Conservation (phyloP, 2,113 vertebrate genomes). For the Scatophagus argus region DNA sequence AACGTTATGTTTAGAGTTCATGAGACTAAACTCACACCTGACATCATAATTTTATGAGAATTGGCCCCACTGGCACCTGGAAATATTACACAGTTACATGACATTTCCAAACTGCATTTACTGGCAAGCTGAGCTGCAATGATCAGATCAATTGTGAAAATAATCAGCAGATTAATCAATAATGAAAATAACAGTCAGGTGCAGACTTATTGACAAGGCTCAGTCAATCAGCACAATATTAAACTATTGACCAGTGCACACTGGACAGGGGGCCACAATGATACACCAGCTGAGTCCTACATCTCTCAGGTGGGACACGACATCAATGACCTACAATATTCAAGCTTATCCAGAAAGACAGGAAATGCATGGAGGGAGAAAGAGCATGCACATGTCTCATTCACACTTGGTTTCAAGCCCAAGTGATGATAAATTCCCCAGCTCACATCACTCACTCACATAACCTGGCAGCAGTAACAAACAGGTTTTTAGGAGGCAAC, state of each 20-base stretch:
- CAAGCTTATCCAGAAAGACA: background rate
- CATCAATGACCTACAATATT: background rate
- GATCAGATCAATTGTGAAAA: too few species aligned
- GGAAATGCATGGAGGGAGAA: background rate
- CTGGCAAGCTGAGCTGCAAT: too few species aligned
- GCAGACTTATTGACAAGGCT: too few species aligned
- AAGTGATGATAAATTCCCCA: slow-evolving; percentile 16
- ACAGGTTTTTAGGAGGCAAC: background rate
- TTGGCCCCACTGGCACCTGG: too few species aligned
- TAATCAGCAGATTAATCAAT: too few species aligned
- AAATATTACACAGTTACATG: background rate
- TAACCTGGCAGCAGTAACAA: background rate
- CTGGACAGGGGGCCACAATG: background rate
- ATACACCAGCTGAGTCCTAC: background rate
- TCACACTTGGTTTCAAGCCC: slow-evolving; percentile 51
- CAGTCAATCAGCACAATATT: too few species aligned
- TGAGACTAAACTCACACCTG: too few species aligned
- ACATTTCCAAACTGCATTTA: background rate
- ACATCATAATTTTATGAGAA: too few species aligned
- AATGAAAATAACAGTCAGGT: too few species aligned
- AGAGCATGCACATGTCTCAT: slow-evolving; percentile 18
- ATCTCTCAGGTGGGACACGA: background rate
- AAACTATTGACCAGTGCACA: background rate
- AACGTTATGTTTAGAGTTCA: too few species aligned
- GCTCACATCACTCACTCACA: slow-evolving; percentile 3